Base-by-base conservation (phyloP, 1,140 invertebrate species). In the Drosophila pseudoobscura region DNA sequence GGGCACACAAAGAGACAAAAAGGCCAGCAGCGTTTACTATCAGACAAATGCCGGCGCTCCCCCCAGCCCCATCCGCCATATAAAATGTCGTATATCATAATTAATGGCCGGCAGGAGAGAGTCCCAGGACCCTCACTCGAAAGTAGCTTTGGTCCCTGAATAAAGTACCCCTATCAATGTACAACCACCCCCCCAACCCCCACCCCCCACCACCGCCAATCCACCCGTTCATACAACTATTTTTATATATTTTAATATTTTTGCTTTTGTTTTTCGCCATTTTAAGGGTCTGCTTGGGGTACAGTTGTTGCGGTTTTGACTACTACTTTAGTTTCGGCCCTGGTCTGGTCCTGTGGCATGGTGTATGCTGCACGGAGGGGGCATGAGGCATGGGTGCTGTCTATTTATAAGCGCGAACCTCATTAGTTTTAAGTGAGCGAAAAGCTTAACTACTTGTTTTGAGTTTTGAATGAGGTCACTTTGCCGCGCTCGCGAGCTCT, bases 361-460 rank as follows among this genome's bases (percentile, higher is more conserved):
- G 4, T 11, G 35, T 13, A 39, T 39, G 11, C 4, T 13, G 35
- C 11, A 39, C 3, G 35, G 35, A 3, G 5, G 35, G 1, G 4
- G 35, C 31, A 5, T 13, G 35, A 39, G 35, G 35, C 35, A 13
- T 39, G 35, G 60, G 71, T 44, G 62, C 54, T 74, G 72, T 58
- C 78, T 87, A 87, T 87, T 88, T 87, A 88, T 87, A 88, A 57
- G 64, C 74, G 70, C 82, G 78, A 66, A 82, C 69, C 82, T 87
- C 82, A 87, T 87, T 87, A 87, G 82, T 87, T 87, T 87, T 88
- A 87, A 87, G 82, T 87, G 82, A 87, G 75, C 83, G 83, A 87
- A 75, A 77, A 88, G 78, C 82, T 87, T 82, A 87, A 82, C 83
- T 82, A 87, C 82, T 87, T 88, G 83, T 87, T 87, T 88, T 88